Evolutionary conservation across 2,888 invertebrate genomes (phyloP), one percentile per base, ranked within the genome.

Genomic region (Lithodes maja): DNA sequence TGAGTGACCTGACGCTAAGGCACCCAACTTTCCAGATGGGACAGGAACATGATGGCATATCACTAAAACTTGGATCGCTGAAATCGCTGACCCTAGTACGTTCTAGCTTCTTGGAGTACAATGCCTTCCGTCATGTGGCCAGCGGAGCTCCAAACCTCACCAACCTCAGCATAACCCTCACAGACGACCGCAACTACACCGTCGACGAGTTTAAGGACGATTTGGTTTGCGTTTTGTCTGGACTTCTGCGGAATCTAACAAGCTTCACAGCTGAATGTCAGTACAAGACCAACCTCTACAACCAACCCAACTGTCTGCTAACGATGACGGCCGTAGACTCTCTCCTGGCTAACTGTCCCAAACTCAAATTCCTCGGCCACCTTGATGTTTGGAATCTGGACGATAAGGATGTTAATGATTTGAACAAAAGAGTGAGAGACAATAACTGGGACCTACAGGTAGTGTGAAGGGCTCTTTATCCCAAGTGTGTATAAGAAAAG

Each of bases 91-190:
- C 90, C 0, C 81, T 91, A 2, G 75, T 91, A 15, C 90, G 90
- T 12, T 90, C 91, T 2, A 91, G 91, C 55, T 91, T 91, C 78
- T 90, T 91, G 17, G 91, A 91, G 68, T 91, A 85, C 74, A 86
- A 82, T 12, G 91, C 91, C 17, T 85, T 91, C 15, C 85, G 81
- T 12, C 69, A 61, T 17, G 80, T 91, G 3, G 80, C 86, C 1
- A 77, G 68, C 3, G 91, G 91, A 1, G 85, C 87, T 7, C 82
- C 90, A 1, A 83, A 90, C 71, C 80, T 91, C 2, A 71, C 53
- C 9, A 80, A 61, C 1, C 75, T 91, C 1, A 69, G 78, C n/a
- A 77, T 91, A 49, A 90, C 90, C 2, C 78, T 91, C 2, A 80
- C 88, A 55, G 90, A 91, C 71, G 91, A 91, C 75, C 81, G 91